A percentile compares a stretch with the other conserved stretches of the same genome.
Evolutionary conservation across 2,888 invertebrate species (phyloP).

Genomic region (Apamea epomidion): DNA sequence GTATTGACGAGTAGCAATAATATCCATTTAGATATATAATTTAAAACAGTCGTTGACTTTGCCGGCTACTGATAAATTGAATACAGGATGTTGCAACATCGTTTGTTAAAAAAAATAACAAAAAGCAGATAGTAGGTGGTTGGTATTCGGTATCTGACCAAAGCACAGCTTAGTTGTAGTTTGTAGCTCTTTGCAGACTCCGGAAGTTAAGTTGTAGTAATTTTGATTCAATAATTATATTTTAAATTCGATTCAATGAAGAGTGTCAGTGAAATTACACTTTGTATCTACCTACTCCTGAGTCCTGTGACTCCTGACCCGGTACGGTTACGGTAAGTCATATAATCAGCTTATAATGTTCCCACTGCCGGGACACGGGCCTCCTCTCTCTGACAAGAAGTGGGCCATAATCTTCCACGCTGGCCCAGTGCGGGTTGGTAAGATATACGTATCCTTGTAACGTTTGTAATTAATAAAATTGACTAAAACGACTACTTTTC

Average conservation of each 20-base stretch:
- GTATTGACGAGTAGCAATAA: constrained; percentile 16
- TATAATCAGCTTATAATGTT: not conserved
- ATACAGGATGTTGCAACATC: constrained; percentile 37
- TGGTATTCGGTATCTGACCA: not conserved
- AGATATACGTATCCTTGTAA: not conserved
- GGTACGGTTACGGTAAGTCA: not conserved
- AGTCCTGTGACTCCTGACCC: not conserved
- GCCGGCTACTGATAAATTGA: constrained; percentile 50
- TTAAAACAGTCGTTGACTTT: constrained; percentile 53
- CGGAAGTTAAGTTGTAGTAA: no score
- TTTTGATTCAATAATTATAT: not conserved
- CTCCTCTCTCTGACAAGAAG: no score
- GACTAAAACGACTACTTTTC: no score
- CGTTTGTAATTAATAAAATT: not conserved
- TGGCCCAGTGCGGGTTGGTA: not conserved
- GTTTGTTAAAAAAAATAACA: not conserved
- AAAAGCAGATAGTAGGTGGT: not conserved
- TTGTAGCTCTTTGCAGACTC: not conserved
- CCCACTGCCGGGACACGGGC: no score
- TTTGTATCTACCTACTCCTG: not conserved
- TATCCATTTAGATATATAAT: constrained; percentile 26
- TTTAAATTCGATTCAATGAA: not conserved
- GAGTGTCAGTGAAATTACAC: not conserved
- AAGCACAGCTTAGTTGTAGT: not conserved
- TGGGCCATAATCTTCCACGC: not conserved